phyloP scores from a whole-genome alignment of 2,797 vertebrate species.

The Petrocephalus schoutedeni region DNA sequence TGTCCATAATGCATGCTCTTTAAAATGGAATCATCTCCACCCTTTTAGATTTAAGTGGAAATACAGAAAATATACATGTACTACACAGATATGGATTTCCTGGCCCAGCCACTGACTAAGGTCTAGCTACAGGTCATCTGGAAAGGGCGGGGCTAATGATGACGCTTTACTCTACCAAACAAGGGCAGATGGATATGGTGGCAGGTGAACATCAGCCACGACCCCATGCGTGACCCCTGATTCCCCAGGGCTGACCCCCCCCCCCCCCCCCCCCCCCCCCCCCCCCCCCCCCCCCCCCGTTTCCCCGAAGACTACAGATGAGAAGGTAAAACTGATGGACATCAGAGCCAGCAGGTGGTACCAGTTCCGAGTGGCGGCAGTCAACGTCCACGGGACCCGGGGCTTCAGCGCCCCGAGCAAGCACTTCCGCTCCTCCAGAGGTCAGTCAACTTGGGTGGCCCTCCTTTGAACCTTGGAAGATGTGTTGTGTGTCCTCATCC shows the following conservation, averaged over 20 bases:
- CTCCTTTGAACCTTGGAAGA: constrained; percentile 28
- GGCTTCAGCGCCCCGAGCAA: constrained; percentile 96
- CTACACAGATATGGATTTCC: background rate
- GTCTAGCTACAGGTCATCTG: background rate
- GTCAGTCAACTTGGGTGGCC: constrained; percentile 65
- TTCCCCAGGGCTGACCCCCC: constrained; percentile 36
- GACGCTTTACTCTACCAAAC: background rate
- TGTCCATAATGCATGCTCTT: background rate
- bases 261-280: no score
- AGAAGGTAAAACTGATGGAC: constrained; percentile 74
- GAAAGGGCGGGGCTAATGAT: background rate
- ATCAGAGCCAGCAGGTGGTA: constrained; percentile 89
- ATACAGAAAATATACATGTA: background rate
- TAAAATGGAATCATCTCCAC: background rate
- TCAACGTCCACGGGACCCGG: constrained; percentile 89
- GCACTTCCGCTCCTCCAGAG: constrained; percentile 90
- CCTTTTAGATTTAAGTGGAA: background rate
- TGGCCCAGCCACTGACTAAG: background rate
- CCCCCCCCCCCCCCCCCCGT: background rate
- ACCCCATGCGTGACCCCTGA: constrained; percentile 55
- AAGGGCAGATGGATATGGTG: constrained; percentile 57
- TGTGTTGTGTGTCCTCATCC: background rate
- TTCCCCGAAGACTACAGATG: constrained; percentile 77
- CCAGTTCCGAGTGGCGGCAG: constrained; percentile 92
- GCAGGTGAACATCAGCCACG: constrained; percentile 47